These are phyloP conservation scores for Drosophila maculinotata DNA, from an alignment of 2,888 invertebrate genomes.

Conservation along the genomic window DNA sequence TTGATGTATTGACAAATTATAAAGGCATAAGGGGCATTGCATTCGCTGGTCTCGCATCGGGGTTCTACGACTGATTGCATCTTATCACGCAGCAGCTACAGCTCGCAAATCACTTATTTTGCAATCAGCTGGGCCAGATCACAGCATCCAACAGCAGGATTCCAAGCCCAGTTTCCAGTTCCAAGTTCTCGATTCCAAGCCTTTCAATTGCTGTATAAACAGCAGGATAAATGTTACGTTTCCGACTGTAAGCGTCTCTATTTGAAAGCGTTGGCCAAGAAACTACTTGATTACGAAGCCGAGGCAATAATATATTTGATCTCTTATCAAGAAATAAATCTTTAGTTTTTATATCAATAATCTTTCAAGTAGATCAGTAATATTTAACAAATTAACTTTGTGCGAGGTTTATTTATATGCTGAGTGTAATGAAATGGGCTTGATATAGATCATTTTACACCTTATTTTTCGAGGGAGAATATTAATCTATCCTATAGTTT, in stretches of 20 bases:
- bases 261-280: no score
- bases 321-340: no score
- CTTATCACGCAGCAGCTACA: constrained; percentile 68
- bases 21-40: constrained; percentile 50
- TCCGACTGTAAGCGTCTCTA: neutral
- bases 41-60: constrained; percentile 5
- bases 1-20: constrained; percentile 79
- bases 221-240: neutral
- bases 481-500: no score
- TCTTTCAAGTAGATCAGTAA: no score
- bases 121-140: constrained; percentile 62
- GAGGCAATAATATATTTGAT: no score
- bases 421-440: no score
- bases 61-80: constrained; percentile 61
- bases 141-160: constrained; percentile 1
- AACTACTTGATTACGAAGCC: no score
- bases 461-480: no score
- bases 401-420: no score
- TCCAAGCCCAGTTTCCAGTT: constrained; percentile 21
- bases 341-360: no score
- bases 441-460: no score
- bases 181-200: neutral
- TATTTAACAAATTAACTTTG: no score
- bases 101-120: constrained; percentile 74
- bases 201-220: constrained; percentile 19